Evolutionary conservation across 2,113 vertebrate species (phyloP), one percentile per base, ranked within the genome.

Genomic region (Eulemur macaco): DNA sequence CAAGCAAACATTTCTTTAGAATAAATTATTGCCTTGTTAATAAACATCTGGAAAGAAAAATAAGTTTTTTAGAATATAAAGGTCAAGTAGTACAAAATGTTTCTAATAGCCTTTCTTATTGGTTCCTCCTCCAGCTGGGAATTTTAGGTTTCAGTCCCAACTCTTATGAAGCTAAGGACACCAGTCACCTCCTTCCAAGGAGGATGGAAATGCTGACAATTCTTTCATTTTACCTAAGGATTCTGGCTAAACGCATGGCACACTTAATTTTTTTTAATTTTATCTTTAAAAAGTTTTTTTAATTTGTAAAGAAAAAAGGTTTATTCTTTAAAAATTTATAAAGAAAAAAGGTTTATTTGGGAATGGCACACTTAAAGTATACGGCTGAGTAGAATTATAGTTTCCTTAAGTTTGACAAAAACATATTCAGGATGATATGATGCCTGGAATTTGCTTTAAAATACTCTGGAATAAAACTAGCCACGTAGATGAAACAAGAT

Each of bases 1-100:
- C 89, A 94, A 96, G 68, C 93, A 97, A 98, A 92, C 97, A 98
- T 63, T 97, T 96, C 96, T 97, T 96, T 97, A 96, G 92, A 97
- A 98, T 98, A 98, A 98, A 98, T 97, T 97, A 97, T 92, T 89
- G 94, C 78, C 97, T 98, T 96, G 91, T 98, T 98, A 98, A 97
- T 97, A 98, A 98, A 97, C 97, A 97, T 97, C 95, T 97, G 89
- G 96, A 97, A 98, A 97, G 97, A 94, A 94, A 97, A 97, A 96
- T 37, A 76, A 92, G 94, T 78, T 96, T 98, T 97, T 93, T 91
- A 93, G 64, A 97, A 95, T 96, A 88, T 68, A 97, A 96, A 89
- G 6, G 0, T 68, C 58, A 89, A 93, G 74, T 50, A 91, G 89
- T 95, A 97, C 96, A 97, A 94, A 93, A 93, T 96, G 93, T 97